Evolutionary conservation across 2,113 vertebrate species (phyloP).

Genomic region (Vidua chalybeata): DNA sequence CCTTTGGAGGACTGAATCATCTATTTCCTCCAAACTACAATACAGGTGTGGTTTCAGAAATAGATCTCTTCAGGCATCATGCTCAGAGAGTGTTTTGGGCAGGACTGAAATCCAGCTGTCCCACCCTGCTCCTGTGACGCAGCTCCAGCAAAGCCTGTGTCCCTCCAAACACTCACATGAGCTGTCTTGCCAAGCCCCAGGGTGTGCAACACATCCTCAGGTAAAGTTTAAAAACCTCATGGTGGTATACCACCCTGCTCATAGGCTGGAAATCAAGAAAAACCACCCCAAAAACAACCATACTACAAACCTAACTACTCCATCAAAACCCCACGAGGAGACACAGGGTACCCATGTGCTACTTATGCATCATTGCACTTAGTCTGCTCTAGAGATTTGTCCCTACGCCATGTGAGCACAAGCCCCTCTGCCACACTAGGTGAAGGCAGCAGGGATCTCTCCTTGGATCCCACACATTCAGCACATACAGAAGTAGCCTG

Average conservation of each 20-base stretch:
- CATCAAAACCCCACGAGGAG: not conserved
- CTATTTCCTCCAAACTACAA: not conserved
- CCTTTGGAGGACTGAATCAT: not conserved
- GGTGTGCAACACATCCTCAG: not conserved
- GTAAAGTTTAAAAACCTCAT: not conserved
- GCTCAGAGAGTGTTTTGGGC: not conserved
- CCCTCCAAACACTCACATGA: not conserved
- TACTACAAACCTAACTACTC: not conserved
- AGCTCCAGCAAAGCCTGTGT: not conserved
- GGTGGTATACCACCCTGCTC: not conserved
- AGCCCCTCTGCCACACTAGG: not conserved
- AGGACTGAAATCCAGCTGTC: not conserved
- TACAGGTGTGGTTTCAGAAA: not conserved
- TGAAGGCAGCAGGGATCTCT: not conserved
- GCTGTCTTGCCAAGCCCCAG: not conserved
- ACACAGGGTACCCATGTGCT: not conserved
- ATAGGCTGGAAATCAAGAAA: not conserved
- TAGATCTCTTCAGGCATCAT: not conserved
- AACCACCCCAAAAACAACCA: not conserved
- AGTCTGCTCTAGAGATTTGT: not conserved
- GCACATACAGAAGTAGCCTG: not conserved
- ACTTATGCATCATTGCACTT: too few relatives aligned
- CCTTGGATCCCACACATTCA: not conserved
- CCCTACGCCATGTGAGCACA: not conserved
- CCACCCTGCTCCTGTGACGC: rapidly evolving